Evolutionary conservation across 2,797 vertebrate genomes (phyloP), one percentile per base, ranked within the genome.

Genomic region (Sebastes minor): DNA sequence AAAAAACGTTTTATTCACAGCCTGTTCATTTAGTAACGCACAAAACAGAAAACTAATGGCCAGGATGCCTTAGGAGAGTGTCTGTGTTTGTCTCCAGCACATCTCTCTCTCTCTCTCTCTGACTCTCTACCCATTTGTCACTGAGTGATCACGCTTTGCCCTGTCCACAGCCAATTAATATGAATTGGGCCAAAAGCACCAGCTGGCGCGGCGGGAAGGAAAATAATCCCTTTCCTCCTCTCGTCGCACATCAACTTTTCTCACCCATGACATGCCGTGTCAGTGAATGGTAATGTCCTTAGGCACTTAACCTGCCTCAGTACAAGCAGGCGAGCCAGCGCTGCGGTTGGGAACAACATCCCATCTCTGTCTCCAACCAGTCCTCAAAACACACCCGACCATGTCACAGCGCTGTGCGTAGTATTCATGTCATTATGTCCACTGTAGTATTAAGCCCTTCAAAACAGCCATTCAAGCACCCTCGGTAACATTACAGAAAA

Each of bases 131-230:
- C 32, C 55, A 23, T 28, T 2, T 62, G 49, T 71, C 38, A 49
- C 1, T 5, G 25, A 67, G 8, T 30, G 38, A 77, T 32, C 22
- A 59, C 27, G 25, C 23, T 38, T 71, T 28, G 62, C 53, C 66
- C 61, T 67, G 20, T 77, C 52, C 66, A 65, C n/a, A 74, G 53
- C 61, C 27, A 71, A 49, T 76, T 76, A 79, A 66, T 33, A 25
- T 30, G 25, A 68, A n/a, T 63, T 68, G 38, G 38, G 32, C 23
- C 42, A 61, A 3, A 11, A 65, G 16, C 14, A 2, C 38, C 30
- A 56, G 78, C 62, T 62, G 69, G 38, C 71, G 46, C 25, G 46
- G 8, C 20, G 12, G 22, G 42, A 46, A 67, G 32, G 6, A 77
- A 53, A 13, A 14, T 14, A 60, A 63, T 75, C 63, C 27, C 56